Evolutionary conservation across 2,113 vertebrate species (phyloP), one percentile per base, ranked within the genome.

Genomic region (Thunnus thynnus): DNA sequence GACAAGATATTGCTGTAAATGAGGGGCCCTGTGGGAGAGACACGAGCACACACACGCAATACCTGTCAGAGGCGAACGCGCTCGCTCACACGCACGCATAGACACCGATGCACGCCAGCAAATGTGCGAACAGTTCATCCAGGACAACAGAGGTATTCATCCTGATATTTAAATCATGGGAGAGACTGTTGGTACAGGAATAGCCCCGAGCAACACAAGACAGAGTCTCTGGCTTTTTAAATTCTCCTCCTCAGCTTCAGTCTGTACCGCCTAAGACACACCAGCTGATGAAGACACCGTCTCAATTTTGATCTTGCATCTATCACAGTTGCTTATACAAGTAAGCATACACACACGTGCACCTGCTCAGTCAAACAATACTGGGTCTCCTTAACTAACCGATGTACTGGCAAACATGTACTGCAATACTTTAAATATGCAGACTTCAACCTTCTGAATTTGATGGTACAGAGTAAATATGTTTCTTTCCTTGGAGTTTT

Each of bases 161-260:
- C 73, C 69, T 79, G 78, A 86, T 88, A 93, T 89, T 92, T 83
- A 92, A 94, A 92, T 92, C 90, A 93, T 91, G 84, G 85, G 52
- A 78, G 80, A 84, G 86, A 86, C 88, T 60, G 81, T 84, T 77
- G 79, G 84, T 85, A 82, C 84, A 88, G 83, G 86, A 93, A 91
- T 83, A 88, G 89, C 89, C 87, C 12, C 3, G 32, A 85, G 92
- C 81, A 41, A 86, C 8, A 22, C 25, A 7, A 85, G 75, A 61
- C 58, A 70, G 13, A 71, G 72, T 72, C 68, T 63, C 44, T 0
- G 44, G 60, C 44, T 20, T 70, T 86, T 85, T 77, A 75, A 78
- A 84, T 83, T 81, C 56, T 62, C 61, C 54, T 79, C 70, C 72
- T 72, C 69, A 72, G 76, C 69, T 51, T 46, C 44, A 78, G 67